Evolutionary conservation across 2,797 vertebrate genomes (phyloP).

Genomic region (Crypturellus tataupa): DNA sequence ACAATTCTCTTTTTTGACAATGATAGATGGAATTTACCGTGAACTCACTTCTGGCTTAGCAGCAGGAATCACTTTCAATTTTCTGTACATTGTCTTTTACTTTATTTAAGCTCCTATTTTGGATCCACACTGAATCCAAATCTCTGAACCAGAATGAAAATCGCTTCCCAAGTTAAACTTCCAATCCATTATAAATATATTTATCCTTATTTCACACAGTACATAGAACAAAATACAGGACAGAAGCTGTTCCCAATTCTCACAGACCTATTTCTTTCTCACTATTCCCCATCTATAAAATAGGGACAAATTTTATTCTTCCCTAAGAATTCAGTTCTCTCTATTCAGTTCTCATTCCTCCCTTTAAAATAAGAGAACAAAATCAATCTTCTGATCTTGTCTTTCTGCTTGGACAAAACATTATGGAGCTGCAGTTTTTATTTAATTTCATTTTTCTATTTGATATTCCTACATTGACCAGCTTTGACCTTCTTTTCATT

Average conservation of each 20-base stretch:
- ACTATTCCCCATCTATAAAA: not conserved
- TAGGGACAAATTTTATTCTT: not conserved
- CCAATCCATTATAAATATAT: not conserved
- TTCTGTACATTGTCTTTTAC: not conserved
- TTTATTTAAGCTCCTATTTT: not conserved
- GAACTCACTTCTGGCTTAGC: not conserved
- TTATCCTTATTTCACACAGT: not conserved
- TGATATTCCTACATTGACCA: not conserved
- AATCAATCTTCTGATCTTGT: not conserved
- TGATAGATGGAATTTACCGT: not conserved
- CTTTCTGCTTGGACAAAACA: not conserved
- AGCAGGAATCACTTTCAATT: not conserved
- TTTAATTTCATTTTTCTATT: not conserved
- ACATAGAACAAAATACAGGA: not conserved
- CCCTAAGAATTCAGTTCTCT: not conserved
- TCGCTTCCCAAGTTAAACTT: not conserved
- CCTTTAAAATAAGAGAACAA: not conserved
- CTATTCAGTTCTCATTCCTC: not conserved
- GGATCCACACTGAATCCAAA: not conserved
- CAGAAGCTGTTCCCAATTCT: not conserved
- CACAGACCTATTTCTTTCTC: too few relatives aligned
- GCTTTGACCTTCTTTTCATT: not conserved
- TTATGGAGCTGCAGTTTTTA: too few relatives aligned
- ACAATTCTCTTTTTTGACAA: not conserved
- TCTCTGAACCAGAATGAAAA: not conserved